Conservation (phyloP, 2,113 vertebrate genomes). For the Lycocorax pyrrhopterus region DNA sequence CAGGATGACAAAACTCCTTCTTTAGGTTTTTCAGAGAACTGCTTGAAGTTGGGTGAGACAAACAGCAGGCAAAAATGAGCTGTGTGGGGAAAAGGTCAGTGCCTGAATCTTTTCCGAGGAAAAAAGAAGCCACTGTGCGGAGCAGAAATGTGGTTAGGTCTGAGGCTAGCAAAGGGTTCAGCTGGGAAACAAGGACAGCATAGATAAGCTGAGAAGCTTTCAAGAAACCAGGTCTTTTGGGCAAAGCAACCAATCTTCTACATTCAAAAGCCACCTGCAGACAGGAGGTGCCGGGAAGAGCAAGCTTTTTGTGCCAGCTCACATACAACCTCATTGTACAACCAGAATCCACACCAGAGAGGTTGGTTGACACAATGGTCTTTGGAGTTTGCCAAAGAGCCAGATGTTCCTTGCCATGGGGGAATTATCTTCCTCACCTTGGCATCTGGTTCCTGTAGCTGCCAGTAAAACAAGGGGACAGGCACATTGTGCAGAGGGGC, state of each 20-base stretch:
- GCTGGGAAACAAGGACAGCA: not conserved
- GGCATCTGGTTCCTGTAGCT: not conserved
- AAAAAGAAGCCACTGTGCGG: not conserved
- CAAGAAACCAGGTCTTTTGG: not conserved
- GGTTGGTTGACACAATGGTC: not conserved
- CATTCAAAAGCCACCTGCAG: not conserved
- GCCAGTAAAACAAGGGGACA: not conserved
- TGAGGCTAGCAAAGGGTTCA: not conserved
- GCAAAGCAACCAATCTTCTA: not conserved
- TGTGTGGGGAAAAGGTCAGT: not conserved
- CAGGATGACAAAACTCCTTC: not conserved
- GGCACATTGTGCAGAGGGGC: not conserved
- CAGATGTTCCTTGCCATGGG: not conserved
- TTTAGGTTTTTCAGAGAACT: not conserved
- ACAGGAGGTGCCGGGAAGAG: not conserved
- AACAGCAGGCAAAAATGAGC: not conserved
- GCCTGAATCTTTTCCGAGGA: not conserved
- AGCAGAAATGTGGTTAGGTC: not conserved
- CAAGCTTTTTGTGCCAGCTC: not conserved
- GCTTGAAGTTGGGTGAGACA: not conserved
- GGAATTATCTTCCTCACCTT: slow-evolving; percentile 3
- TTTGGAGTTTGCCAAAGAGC: not conserved
- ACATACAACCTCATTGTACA: not conserved
- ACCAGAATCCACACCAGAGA: not conserved
- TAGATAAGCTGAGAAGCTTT: not conserved